A percentile compares a stretch with the other conserved stretches of the same genome.
Conservation (phyloP, 2,888 invertebrate species). For the Cacoxenus indagator region DNA sequence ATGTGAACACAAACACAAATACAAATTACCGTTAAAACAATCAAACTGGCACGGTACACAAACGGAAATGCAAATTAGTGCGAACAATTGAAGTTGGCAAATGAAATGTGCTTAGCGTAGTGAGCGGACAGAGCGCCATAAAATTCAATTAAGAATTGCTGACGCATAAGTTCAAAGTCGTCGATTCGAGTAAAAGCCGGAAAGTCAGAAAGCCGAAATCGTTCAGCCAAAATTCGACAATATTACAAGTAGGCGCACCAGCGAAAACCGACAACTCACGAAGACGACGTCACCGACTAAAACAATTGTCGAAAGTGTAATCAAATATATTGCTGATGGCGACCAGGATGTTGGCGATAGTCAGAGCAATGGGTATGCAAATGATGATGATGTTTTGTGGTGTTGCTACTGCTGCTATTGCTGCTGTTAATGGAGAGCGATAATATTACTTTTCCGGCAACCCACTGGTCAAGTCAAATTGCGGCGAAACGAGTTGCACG, state of each 20-base stretch:
- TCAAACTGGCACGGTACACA: constrained; percentile 1
- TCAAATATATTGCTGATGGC: neutral
- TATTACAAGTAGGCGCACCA: constrained; percentile 31
- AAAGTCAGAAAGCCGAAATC: neutral
- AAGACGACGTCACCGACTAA: neutral
- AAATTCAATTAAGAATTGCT: constrained; percentile 64
- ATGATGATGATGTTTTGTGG: neutral
- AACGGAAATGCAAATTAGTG: constrained; percentile 51
- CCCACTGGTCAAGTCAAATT: constrained; percentile 22
- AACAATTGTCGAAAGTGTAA: neutral
- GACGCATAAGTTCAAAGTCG: constrained; percentile 33
- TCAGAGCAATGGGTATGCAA: neutral
- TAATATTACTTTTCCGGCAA: constrained; percentile 12
- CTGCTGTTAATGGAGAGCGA: constrained; percentile 43
- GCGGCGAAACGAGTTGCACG: constrained; percentile 25
- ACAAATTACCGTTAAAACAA: constrained; percentile 38
- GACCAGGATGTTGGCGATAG: neutral
- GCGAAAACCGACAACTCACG: neutral
- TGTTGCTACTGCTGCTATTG: constrained; percentile 16
- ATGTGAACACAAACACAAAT: constrained; percentile 24
- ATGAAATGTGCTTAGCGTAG: constrained; percentile 15
- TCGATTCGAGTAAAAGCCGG: neutral
- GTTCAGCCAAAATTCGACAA: neutral
- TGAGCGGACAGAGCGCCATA: constrained; percentile 38
- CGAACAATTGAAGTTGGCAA: constrained; percentile 17